These are phyloP conservation scores for Lophura nycthemera DNA, from an alignment of 2,113 vertebrate species.

Conservation along the genomic window DNA sequence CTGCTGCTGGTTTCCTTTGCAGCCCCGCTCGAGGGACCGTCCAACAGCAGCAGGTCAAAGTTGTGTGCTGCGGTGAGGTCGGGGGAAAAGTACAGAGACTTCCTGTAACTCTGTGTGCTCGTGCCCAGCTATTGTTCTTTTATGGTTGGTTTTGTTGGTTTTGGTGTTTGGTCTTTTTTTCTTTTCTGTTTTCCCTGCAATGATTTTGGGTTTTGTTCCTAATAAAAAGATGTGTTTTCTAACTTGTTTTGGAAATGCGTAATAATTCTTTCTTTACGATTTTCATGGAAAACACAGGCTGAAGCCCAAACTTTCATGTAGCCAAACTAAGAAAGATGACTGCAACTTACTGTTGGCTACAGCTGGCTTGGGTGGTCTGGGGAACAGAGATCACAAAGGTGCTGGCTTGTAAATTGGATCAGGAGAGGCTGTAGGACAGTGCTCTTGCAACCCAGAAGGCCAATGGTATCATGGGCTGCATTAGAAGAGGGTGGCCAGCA, in stretches of 20 bases:
- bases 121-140: not conserved
- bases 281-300: not conserved
- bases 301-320: not conserved
- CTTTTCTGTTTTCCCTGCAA: accelerated
- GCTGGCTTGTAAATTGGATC: not conserved
- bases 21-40: not conserved
- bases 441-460: too few species aligned
- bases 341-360: not conserved
- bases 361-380: not conserved
- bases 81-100: not conserved
- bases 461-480: too few species aligned
- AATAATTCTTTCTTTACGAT: not conserved
- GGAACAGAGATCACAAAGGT: not conserved
- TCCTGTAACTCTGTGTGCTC: not conserved
- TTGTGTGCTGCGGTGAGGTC: not conserved
- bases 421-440: not conserved
- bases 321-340: not conserved
- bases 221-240: slow-evolving; percentile 70
- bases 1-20: not conserved
- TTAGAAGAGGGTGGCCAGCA: too few species aligned
- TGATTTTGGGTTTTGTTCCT: slow-evolving; percentile 35
- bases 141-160: not conserved
- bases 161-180: not conserved
- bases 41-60: not conserved
- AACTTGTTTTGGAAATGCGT: not conserved